Conservation (phyloP, 2,797 vertebrate species). For the Sparidentex hasta region DNA sequence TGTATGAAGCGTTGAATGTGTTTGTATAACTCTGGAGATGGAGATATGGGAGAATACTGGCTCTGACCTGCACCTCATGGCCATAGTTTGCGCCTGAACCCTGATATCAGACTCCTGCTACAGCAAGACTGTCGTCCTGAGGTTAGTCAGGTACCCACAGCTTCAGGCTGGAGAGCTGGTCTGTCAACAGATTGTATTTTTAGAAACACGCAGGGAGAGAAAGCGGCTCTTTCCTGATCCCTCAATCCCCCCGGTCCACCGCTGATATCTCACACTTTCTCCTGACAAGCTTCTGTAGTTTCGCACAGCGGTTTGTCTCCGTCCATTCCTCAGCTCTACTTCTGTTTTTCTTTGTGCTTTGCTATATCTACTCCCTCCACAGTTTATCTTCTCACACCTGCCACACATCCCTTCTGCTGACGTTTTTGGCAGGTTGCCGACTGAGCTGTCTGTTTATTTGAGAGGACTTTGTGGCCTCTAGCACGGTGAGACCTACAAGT, state of each 20-base stretch:
- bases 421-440: constrained; percentile 35
- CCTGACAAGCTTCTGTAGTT: constrained; percentile 32
- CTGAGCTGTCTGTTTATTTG: constrained; percentile 43
- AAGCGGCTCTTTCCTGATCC: constrained; percentile 14
- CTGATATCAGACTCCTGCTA: neutral
- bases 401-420: constrained; percentile 29
- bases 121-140: constrained; percentile 5
- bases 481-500: constrained; percentile 33
- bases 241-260: constrained; percentile 24
- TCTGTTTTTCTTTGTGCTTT: constrained; percentile 2
- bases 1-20: too few relatives aligned
- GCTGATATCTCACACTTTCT: constrained; percentile 21
- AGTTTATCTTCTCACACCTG: constrained; percentile 13
- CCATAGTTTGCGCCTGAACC: neutral
- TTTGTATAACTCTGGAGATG: too few relatives aligned
- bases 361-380: neutral
- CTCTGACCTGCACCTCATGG: neutral
- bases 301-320: constrained; percentile 31
- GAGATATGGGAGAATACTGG: neutral
- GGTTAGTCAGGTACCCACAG: constrained; percentile 32
- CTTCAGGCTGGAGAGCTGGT: constrained; percentile 31
- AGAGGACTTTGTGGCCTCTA: constrained; percentile 47
- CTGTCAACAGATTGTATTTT: constrained; percentile 61
- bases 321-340: neutral
- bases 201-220: constrained; percentile 41